Evolutionary conservation across 1,140 invertebrate species (phyloP).

Genomic region (Procambarus virginalis): DNA sequence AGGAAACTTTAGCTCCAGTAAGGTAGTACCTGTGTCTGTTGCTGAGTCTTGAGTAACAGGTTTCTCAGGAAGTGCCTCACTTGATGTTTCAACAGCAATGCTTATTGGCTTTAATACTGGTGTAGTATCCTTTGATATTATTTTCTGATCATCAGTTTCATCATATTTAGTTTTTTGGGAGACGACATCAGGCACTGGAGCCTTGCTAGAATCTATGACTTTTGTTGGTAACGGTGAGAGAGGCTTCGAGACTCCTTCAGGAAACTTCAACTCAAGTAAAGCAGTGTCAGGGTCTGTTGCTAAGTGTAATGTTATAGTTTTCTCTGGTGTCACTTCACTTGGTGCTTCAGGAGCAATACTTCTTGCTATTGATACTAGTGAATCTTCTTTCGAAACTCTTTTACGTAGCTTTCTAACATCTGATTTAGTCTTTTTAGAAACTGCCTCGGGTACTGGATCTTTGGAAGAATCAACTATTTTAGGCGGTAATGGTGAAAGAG

Average conservation of each 20-base stretch:
- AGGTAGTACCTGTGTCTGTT: not conserved
- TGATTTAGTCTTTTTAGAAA: not conserved
- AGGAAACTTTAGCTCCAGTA: conserved; percentile 7
- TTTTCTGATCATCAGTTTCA: not conserved
- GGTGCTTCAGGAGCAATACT: not conserved
- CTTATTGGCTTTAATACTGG: not conserved
- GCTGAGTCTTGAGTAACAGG: not conserved
- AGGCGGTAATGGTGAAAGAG: conserved; percentile 1
- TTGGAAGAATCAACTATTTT: not conserved
- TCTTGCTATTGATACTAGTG: not conserved
- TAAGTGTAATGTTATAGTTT: not conserved
- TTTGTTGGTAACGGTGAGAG: not conserved
- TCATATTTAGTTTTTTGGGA: no score
- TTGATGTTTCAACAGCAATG: not conserved
- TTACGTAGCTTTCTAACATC: not conserved
- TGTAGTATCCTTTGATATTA: not conserved
- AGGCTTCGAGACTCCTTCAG: not conserved
- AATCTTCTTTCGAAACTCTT: not conserved
- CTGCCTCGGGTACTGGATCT: not conserved
- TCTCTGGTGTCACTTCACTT: not conserved
- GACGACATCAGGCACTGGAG: no score
- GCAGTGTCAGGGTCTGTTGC: no score
- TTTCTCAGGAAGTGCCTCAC: no score
- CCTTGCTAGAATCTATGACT: no score
- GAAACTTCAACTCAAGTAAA: not conserved